Evolutionary conservation across 2,888 invertebrate species (phyloP).

Genomic region (Tupiocoris notatus): DNA sequence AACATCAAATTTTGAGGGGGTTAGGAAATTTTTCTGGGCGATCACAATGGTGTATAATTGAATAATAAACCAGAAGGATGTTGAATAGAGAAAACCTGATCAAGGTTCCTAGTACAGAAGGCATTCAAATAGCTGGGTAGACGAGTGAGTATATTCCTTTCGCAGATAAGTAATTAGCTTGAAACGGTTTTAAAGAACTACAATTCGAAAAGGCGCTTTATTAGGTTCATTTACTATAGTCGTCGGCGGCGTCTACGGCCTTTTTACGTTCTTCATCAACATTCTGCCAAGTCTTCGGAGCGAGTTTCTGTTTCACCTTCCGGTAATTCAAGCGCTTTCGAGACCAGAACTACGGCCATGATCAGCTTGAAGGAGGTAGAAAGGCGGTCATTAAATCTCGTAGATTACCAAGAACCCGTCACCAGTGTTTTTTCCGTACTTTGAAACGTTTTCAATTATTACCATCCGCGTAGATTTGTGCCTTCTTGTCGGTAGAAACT

Average conservation of each 20-base stretch:
- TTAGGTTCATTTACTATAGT: neutral
- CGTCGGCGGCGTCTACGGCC: no score
- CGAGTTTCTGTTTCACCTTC: neutral
- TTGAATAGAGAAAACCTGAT: no score
- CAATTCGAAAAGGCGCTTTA: neutral
- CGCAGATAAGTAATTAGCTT: no score
- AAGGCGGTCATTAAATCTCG: neutral
- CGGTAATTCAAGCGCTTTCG: neutral
- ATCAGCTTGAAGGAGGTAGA: neutral
- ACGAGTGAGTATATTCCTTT: no score
- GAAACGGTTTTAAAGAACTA: no score
- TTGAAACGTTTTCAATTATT: neutral
- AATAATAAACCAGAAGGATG: no score
- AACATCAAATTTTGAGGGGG: no score
- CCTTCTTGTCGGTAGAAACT: neutral
- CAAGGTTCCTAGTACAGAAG: no score
- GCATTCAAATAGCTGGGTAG: no score
- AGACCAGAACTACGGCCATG: neutral
- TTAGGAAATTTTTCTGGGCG: no score
- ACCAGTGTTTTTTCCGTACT: neutral
- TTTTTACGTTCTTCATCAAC: neutral
- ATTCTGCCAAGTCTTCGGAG: neutral
- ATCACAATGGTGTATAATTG: no score
- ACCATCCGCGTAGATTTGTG: neutral
- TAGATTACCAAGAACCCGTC: neutral